phyloP scores from a whole-genome alignment of 2,113 vertebrate species.

The Pelvicachromis taeniatus region DNA sequence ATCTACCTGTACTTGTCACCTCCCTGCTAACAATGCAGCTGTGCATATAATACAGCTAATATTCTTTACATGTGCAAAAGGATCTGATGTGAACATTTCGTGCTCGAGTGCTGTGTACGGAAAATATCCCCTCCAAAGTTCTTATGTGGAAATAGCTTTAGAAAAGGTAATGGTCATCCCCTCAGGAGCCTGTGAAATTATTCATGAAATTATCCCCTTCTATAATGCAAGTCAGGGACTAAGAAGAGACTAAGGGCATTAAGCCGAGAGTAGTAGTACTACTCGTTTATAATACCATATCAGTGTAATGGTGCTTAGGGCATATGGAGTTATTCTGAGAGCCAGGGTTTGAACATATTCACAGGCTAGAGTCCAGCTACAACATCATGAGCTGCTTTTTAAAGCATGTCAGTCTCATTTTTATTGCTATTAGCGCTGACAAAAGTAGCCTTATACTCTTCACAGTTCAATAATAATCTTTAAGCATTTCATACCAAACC shows the following conservation, averaged over 20 bases:
- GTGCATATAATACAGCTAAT: rapidly evolving
- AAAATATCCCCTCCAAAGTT: background rate
- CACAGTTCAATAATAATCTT: background rate
- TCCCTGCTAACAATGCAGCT: background rate
- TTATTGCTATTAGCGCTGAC: background rate
- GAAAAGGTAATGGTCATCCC: background rate
- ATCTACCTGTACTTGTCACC: background rate
- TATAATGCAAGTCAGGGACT: background rate
- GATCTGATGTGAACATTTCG: background rate
- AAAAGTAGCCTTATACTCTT: background rate
- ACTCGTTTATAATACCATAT: background rate
- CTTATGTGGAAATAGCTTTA: background rate
- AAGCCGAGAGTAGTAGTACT: background rate
- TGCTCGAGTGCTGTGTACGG: background rate
- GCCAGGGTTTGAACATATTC: background rate
- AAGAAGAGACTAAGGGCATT: background rate
- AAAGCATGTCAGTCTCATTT: background rate
- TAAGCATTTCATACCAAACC: background rate
- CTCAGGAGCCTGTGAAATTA: background rate
- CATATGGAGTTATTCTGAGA: background rate
- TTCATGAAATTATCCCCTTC: background rate
- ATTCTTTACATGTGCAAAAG: background rate
- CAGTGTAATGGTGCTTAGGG: background rate
- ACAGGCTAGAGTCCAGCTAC: background rate
- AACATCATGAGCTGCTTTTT: background rate